phyloP scores from a whole-genome alignment of 2,797 vertebrate genomes.

The Psittacula derbiana region DNA sequence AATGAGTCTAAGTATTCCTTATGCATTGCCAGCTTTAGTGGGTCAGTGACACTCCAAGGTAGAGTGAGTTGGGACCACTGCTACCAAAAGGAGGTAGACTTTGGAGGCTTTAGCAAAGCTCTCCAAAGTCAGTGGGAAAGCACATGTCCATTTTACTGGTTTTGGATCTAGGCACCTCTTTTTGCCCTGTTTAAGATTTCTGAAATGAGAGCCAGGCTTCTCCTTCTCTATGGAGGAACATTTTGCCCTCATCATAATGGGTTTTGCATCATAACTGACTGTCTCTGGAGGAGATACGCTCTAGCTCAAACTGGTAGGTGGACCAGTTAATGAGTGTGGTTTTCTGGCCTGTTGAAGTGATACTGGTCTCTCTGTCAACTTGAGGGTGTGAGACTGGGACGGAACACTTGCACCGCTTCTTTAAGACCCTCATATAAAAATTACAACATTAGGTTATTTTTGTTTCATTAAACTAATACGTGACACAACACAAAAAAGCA shows the following conservation, averaged over 20 bases:
- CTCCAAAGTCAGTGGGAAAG: not conserved
- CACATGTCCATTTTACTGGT: fast-evolving
- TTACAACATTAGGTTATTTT: not conserved
- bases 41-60: not conserved
- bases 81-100: not conserved
- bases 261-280: not conserved
- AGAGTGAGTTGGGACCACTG: not conserved
- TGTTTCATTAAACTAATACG: not conserved
- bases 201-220: not conserved
- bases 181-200: not conserved
- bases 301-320: not conserved
- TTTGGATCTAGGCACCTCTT: not conserved
- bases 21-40: not conserved
- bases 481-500: not conserved
- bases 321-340: not conserved
- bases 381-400: not conserved
- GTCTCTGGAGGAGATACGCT: not conserved
- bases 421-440: not conserved
- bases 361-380: not conserved
- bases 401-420: not conserved
- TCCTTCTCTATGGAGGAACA: not conserved
- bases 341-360: not conserved
- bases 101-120: not conserved
- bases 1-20: not conserved
- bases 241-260: not conserved